Conservation (phyloP, 2,797 vertebrate genomes). For the Hephaestus fuliginosus region DNA sequence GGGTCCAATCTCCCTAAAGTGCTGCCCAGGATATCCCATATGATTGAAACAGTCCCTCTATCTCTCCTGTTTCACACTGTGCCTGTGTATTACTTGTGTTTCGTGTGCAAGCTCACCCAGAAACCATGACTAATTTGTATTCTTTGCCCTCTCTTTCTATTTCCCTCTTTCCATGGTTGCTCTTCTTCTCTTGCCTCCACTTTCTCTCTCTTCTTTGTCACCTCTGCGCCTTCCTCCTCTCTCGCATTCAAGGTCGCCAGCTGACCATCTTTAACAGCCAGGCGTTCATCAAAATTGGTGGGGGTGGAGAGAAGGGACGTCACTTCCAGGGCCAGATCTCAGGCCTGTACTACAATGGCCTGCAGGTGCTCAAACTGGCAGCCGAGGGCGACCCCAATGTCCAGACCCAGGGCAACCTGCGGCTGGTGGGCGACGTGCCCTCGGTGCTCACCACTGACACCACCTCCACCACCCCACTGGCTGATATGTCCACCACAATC, state of each 20-base stretch:
- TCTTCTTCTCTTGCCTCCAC: constrained; percentile 29
- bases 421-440: constrained; percentile 93
- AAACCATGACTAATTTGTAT: constrained; percentile 62
- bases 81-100: constrained; percentile 50
- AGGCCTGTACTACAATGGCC: constrained; percentile 96
- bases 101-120: constrained; percentile 34
- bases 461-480: constrained; percentile 93
- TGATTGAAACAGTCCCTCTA: constrained; percentile 54
- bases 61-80: constrained; percentile 36
- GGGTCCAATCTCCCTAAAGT: constrained; percentile 73
- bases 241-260: constrained; percentile 90
- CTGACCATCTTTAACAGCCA: constrained; percentile 98
- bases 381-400: constrained; percentile 94
- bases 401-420: constrained; percentile 93
- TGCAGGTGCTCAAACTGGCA: constrained; percentile 95
- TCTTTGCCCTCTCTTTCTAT: constrained; percentile 50
- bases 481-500: constrained; percentile 97
- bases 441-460: constrained; percentile 93
- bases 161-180: constrained; percentile 48
- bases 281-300: constrained; percentile 94
- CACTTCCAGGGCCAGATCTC: constrained; percentile 98
- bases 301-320: constrained; percentile 90
- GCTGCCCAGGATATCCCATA: constrained; percentile 70
- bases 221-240: constrained; percentile 16
- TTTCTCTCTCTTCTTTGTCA: constrained; percentile 22